Evolutionary conservation across 2,113 vertebrate species (phyloP).

Genomic region (Craseonycteris thonglongyai): DNA sequence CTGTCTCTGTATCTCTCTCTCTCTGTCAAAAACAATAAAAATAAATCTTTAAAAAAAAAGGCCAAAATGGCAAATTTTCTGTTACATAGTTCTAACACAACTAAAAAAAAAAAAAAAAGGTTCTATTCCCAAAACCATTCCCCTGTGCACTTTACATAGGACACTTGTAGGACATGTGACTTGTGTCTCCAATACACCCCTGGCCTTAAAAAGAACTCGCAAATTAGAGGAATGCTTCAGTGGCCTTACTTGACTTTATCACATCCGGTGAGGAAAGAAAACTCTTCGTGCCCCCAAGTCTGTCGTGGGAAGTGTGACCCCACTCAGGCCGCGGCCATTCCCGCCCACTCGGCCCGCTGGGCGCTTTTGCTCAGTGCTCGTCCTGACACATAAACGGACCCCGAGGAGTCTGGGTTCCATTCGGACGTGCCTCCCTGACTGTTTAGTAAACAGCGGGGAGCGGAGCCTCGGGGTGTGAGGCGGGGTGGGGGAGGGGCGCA

Average conservation of each 20-base stretch:
- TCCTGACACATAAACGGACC: background rate
- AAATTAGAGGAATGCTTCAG: background rate
- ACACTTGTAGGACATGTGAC: background rate
- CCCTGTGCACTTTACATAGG: background rate
- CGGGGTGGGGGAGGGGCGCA: too few relatives aligned
- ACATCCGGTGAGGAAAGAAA: background rate
- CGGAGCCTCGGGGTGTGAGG: background rate
- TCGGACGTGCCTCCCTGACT: background rate
- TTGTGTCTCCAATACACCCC: background rate
- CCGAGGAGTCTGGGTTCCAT: background rate
- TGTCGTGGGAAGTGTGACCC: too few relatives aligned
- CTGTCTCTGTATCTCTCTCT: too few relatives aligned
- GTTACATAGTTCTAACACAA: background rate
- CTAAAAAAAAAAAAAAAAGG: background rate
- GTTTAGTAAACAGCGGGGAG: background rate
- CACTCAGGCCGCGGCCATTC: background rate
- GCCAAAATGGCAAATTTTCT: background rate
- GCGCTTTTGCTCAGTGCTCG: background rate
- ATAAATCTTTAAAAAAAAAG: too few relatives aligned
- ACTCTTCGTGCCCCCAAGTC: accelerated
- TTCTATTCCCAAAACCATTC: background rate
- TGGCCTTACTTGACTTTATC: too few relatives aligned
- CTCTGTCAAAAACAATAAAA: too few relatives aligned
- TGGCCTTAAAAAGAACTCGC: background rate
- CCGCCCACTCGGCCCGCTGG: background rate